Percentiles rank a stretch among this genome's conserved stretches.
Evolutionary conservation across 2,113 vertebrate species (phyloP).

Genomic region (Leiothrix lutea): DNA sequence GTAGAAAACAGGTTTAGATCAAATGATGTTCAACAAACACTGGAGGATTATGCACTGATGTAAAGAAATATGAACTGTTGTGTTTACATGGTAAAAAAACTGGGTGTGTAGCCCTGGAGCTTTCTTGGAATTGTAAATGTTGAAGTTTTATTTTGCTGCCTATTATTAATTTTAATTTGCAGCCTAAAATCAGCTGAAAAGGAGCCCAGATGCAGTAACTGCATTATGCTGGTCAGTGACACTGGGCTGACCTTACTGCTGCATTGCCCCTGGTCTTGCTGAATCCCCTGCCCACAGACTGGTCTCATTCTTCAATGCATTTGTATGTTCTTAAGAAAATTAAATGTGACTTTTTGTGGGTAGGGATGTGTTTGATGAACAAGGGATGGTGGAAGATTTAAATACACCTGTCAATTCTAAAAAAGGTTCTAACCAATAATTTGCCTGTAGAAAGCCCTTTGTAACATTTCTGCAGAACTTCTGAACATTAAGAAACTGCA

Average conservation of each 20-base stretch:
- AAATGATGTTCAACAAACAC: not conserved
- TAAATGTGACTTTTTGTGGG: not conserved
- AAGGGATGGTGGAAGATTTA: not conserved
- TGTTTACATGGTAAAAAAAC: not conserved
- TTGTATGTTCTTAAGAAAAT: not conserved
- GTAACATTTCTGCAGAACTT: not conserved
- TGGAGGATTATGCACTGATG: not conserved
- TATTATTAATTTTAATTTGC: not conserved
- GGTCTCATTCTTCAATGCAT: not conserved
- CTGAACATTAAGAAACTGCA: not conserved
- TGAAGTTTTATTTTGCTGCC: not conserved
- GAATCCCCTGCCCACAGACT: not conserved
- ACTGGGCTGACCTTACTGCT: not conserved
- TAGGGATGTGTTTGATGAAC: not conserved
- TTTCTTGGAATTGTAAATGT: not conserved
- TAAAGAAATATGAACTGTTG: not conserved
- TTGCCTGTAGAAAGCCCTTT: not conserved
- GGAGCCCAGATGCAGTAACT: not conserved
- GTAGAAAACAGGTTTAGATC: not conserved
- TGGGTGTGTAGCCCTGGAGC: not conserved
- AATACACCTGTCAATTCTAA: fast-evolving
- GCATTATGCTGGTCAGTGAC: not conserved
- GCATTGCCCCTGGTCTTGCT: not conserved
- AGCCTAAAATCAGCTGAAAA: not conserved
- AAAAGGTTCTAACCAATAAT: not conserved